Evolutionary conservation across 2,888 invertebrate genomes (phyloP), one percentile per base, ranked within the genome.

Genomic region (Morpho deidamia): DNA sequence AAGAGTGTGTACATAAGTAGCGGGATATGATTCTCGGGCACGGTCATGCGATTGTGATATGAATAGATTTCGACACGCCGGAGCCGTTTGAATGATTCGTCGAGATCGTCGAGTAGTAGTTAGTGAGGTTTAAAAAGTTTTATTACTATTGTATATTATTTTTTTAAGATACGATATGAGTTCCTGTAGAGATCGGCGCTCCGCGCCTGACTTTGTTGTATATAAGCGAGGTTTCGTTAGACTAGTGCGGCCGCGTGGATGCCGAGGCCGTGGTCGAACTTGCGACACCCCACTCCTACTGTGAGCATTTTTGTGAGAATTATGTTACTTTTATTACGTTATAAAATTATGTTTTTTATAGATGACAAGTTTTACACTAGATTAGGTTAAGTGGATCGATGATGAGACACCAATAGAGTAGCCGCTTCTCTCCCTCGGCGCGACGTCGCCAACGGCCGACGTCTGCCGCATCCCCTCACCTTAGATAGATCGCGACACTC

Each of bases 11-110:
- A 89, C 82, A 84, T 84, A 84, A 75, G 84, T 86, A 86, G 89
- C 88, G 88, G 88, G 85, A 83, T 82, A 83, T 77, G 83, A 76
- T 79, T 84, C 85, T 86, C 86, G 82, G 87, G 85, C 86, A 84
- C 87, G 88, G 87, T 84, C 86, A 81, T 87, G 86, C 86, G 85
- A 86, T 85, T 89, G 88, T 89, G 88, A 88, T 88, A 89, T 88
- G 83, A 83, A 83, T 87, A 88, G 85, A 83, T 86, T 84, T 84
- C 85, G 86, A 84, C 76, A 79, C 81, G 81, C 83, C 83, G 86
- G 84, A 83, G 82, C 82, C 87, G 81, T 83, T 82, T 78, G 81
- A 80, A 76, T 87, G 83, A 80, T 82, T 83, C 83, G 83, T 83
- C 84, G 84, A 84, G 79, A 83, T 86, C 88, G 83, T 88, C 87